phyloP scores from a whole-genome alignment of 2,888 invertebrate genomes.

The Doris montereyensis region DNA sequence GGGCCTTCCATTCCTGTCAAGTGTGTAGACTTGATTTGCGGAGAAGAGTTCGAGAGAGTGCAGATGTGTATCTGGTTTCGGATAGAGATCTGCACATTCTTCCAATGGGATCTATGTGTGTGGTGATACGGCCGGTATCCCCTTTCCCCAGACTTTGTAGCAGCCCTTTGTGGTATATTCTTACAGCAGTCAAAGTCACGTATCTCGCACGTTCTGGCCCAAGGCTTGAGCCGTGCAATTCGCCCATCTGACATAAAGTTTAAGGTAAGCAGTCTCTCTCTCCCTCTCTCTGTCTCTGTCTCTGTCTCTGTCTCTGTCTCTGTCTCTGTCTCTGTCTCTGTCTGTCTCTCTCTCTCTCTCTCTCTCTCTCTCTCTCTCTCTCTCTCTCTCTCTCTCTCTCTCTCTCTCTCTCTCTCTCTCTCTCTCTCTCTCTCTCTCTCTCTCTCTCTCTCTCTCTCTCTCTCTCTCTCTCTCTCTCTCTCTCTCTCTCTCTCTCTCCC shows the following conservation, averaged over 20 bases:
- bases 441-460: too few relatives aligned
- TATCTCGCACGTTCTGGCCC: constrained; percentile 23
- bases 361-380: too few relatives aligned
- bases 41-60: constrained; percentile 29
- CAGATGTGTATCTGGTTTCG: constrained; percentile 28
- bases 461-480: too few relatives aligned
- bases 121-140: not conserved
- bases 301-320: too few relatives aligned
- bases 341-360: too few relatives aligned
- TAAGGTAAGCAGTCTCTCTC: constrained; percentile 15
- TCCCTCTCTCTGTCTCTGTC: too few relatives aligned
- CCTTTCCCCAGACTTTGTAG: constrained; percentile 13
- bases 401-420: too few relatives aligned
- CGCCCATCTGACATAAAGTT: constrained; percentile 26
- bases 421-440: too few relatives aligned
- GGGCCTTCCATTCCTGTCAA: constrained; percentile 8
- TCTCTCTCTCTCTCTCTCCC: too few relatives aligned
- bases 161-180: constrained; percentile 30
- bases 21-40: constrained; percentile 23
- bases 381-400: too few relatives aligned
- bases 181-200: constrained; percentile 26
- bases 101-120: constrained; percentile 22
- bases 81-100: constrained; percentile 33
- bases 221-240: constrained; percentile 19
- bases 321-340: too few relatives aligned